Percentiles rank a stretch among this genome's conserved stretches.
Conservation (phyloP, 2,888 invertebrate species). For the Cephus nigrinus region DNA sequence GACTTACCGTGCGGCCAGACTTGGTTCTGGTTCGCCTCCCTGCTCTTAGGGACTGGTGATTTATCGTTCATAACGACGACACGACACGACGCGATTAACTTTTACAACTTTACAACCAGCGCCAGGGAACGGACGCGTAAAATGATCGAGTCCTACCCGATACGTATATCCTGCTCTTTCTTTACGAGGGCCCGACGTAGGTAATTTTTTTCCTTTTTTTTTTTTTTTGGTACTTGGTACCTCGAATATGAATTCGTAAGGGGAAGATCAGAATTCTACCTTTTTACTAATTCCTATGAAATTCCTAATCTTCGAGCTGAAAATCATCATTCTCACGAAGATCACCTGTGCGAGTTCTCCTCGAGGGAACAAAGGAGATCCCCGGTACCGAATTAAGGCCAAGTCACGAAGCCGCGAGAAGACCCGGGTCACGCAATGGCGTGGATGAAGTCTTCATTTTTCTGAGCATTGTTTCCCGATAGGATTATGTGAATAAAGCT, state of each 20-base stretch:
- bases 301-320: not conserved
- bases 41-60: slow-evolving; percentile 18
- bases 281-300: not conserved
- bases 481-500: not conserved
- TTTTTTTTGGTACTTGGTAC: not conserved
- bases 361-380: not conserved
- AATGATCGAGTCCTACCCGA: slow-evolving; percentile 7
- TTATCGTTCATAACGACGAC: slow-evolving; percentile 32
- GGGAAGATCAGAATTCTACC: not conserved
- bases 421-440: not conserved
- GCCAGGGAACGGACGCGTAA: slow-evolving; percentile 9
- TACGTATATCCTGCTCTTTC: slow-evolving; percentile 2
- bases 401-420: not conserved
- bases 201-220: no score
- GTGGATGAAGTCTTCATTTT: not conserved
- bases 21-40: not conserved
- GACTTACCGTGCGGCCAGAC: not conserved
- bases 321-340: not conserved
- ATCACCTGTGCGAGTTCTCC: not conserved
- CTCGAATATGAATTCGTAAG: not conserved
- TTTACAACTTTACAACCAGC: slow-evolving; percentile 22
- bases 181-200: not conserved
- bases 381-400: not conserved
- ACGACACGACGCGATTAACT: slow-evolving; percentile 25
- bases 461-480: not conserved